Base-by-base conservation (phyloP, 2,888 invertebrate species). In the Cosmia pyralina region DNA sequence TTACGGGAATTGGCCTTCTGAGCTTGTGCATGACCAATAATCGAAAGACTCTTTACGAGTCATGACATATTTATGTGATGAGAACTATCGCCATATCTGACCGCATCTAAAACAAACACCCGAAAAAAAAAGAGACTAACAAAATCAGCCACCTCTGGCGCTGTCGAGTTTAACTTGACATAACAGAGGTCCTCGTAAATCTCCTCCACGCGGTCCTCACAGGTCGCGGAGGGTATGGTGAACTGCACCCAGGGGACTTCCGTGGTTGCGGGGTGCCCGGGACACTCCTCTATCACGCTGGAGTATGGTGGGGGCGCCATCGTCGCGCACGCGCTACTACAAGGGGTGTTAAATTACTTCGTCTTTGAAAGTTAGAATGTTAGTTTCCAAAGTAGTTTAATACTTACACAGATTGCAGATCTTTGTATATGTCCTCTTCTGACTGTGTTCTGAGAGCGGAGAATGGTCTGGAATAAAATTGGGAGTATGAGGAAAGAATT, bases 181-280 rank as follows among this genome's bases (percentile, higher is more conserved):
- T 98, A 98, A 97, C 98, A 98, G 87, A 98, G 97, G 94, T 98
- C 98, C 95, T 98, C 98, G 93, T 98, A 98, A 90, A 98, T 97
- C 95, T 98, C 98, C 93, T 98, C 98, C 88, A 98, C 98, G 85
- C 97, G 94, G 88, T 97, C 97, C 91, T 97, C 97, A 89, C 95
- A 95, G 57, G 93, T 90, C 64, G 96, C 96, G 88, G 94, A 96
- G 80, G 97, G 97, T 87, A 97, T 97, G 80, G 97, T 97, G 94
- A 97, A 97, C 93, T 97, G 97, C 86, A 97, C 96, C 97, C 97
- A 97, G 75, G 97, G 96, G 62, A 96, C 96, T 83, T 97, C 97
- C 44, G 91, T 85, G 71, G 88, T 82, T 60, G 89, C 81, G 71
- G 89, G 86, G 75, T 85, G 85, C 69, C 88, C 90, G 69, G 88